phyloP scores from a whole-genome alignment of 2,113 vertebrate genomes.

The Pithys albifrons region DNA sequence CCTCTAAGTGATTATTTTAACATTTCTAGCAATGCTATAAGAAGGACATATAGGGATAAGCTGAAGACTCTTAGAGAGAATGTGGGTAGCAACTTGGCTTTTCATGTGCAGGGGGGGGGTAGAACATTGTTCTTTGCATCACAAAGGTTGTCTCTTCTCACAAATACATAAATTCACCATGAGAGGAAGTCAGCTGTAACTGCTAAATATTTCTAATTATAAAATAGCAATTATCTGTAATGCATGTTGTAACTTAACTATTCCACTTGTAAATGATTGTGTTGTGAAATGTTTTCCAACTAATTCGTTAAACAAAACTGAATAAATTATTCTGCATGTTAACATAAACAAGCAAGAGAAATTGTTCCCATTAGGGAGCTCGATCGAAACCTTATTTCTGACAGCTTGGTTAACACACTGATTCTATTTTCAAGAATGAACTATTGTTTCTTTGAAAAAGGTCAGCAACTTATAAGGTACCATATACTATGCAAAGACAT shows the following conservation, averaged over 20 bases:
- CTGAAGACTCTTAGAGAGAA: background rate
- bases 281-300: background rate
- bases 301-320: background rate
- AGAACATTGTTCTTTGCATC: background rate
- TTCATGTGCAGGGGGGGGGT: fast-evolving
- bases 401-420: background rate
- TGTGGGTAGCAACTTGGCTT: background rate
- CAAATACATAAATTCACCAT: background rate
- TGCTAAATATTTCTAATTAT: background rate
- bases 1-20: background rate
- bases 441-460: background rate
- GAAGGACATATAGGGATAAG: background rate
- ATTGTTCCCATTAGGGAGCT: background rate
- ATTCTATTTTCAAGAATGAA: background rate
- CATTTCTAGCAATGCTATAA: background rate
- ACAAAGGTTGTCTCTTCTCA: background rate
- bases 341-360: background rate
- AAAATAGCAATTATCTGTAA: background rate
- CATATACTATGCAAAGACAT: background rate
- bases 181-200: background rate
- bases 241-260: background rate
- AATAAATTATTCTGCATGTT: background rate
- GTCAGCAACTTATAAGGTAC: background rate
- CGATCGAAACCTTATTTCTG: background rate
- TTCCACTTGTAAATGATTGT: background rate